Conservation (phyloP, 2,113 vertebrate genomes). For the Pseudonaja textilis region DNA sequence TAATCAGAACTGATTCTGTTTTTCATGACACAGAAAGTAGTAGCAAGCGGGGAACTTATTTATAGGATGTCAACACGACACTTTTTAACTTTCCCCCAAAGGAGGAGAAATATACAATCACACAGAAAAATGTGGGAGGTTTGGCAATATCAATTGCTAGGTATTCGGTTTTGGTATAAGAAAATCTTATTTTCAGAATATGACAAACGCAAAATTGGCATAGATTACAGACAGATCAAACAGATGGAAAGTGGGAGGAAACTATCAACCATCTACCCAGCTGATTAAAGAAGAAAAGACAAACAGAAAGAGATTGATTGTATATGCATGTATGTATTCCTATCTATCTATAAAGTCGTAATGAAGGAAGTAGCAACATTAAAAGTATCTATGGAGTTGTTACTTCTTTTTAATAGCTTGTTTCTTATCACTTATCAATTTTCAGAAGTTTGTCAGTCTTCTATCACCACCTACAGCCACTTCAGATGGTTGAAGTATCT, state of each 20-base stretch:
- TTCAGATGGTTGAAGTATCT: constrained; percentile 6
- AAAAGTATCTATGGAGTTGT: not conserved
- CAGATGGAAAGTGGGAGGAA: constrained; percentile 22
- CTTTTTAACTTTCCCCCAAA: too few relatives aligned
- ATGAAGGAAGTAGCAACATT: constrained; percentile 33
- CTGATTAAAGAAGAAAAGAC: not conserved
- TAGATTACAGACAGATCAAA: not conserved
- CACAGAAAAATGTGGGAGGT: not conserved
- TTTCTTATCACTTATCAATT: constrained; percentile 36
- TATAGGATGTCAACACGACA: not conserved
- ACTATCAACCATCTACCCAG: not conserved
- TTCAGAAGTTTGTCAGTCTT: constrained; percentile 28
- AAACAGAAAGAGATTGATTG: not conserved
- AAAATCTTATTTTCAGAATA: not conserved
- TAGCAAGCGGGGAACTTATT: not conserved
- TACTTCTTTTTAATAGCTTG: constrained; percentile 50
- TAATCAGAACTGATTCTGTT: not conserved
- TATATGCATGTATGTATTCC: not conserved
- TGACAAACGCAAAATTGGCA: not conserved
- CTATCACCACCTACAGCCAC: constrained; percentile 24
- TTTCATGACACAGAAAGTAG: not conserved
- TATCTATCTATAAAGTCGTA: not conserved
- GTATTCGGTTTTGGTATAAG: not conserved
- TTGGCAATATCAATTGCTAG: not conserved
- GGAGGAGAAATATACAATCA: not conserved